These are phyloP conservation scores for Tribolium madens DNA, from an alignment of 1,140 invertebrate genomes.

Conservation along the genomic window DNA sequence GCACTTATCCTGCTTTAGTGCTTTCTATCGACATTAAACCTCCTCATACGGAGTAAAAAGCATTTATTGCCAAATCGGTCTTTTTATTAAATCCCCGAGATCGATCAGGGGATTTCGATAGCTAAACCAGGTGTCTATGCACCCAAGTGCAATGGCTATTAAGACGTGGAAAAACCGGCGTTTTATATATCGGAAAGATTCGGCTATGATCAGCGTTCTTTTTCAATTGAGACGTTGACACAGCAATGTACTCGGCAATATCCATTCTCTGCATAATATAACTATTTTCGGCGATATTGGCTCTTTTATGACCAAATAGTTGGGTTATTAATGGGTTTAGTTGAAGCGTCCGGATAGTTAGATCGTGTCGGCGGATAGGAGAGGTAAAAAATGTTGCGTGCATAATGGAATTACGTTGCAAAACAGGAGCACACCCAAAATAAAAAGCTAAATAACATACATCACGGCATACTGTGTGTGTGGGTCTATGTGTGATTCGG, in stretches of 20 bases:
- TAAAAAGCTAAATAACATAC: conserved; percentile 35
- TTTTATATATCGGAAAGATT: conserved; percentile 57
- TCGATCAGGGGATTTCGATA: conserved; percentile 60
- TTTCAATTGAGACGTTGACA: conserved; percentile 60
- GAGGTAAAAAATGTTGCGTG: conserved; percentile 23
- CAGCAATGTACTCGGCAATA: conserved; percentile 61
- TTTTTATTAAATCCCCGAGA: conserved; percentile 61
- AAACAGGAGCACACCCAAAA: conserved; percentile 37
- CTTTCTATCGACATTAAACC: conserved; percentile 18
- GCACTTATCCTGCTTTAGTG: conserved; percentile 26
- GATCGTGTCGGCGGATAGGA: conserved; percentile 8
- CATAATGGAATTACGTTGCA: conserved; percentile 38
- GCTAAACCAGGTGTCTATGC: conserved; percentile 59
- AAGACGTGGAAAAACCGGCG: conserved; percentile 51
- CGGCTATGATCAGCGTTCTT: conserved; percentile 59
- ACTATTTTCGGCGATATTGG: conserved; percentile 46
- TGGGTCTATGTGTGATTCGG: neutral
- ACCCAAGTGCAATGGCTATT: conserved; percentile 52
- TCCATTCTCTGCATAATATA: conserved; percentile 61
- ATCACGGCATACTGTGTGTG: conserved; percentile 10
- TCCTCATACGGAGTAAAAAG: conserved; percentile 51
- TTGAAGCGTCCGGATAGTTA: conserved; percentile 6
- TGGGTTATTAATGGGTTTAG: conserved; percentile 28
- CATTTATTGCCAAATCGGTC: conserved; percentile 59
- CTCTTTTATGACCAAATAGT: conserved; percentile 37